Percentiles rank a stretch among this genome's conserved stretches.
These are phyloP conservation scores for Agrotis segetum DNA, from an alignment of 2,888 invertebrate species.

Conservation along the genomic window DNA sequence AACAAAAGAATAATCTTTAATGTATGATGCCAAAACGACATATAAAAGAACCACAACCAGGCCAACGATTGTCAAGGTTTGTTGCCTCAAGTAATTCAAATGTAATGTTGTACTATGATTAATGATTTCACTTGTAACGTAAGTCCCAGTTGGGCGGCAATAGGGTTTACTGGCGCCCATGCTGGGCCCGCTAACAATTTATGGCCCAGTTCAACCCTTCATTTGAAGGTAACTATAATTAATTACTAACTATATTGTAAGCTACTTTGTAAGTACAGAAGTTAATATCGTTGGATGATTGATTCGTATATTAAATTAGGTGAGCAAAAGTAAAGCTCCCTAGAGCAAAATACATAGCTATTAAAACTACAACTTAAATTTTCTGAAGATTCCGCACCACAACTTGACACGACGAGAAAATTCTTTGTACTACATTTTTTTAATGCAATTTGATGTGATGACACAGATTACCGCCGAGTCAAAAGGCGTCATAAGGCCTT, in stretches of 20 bases:
- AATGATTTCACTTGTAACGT: conserved; percentile 39
- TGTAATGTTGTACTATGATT: conserved; percentile 49
- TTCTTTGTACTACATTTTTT: too few relatives aligned
- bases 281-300: conserved; percentile 11
- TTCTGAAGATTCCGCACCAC: too few relatives aligned
- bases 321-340: not conserved
- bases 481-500: too few relatives aligned
- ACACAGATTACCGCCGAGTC: too few relatives aligned
- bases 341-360: not conserved
- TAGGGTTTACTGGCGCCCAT: conserved; percentile 51
- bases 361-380: too few relatives aligned
- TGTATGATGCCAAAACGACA: conserved; percentile 20
- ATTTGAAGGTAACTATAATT: conserved; percentile 34
- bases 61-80: conserved; percentile 29
- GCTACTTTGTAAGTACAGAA: not conserved
- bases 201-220: conserved; percentile 35
- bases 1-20: conserved; percentile 13
- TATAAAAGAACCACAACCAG: conserved; percentile 32
- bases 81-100: conserved; percentile 38
- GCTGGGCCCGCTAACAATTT: conserved; percentile 42
- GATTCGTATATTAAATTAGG: conserved; percentile 4
- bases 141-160: conserved; percentile 50
- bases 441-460: too few relatives aligned
- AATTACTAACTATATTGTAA: conserved; percentile 27
- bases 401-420: too few relatives aligned